phyloP scores from a whole-genome alignment of 2,797 vertebrate genomes.

The Bovichtus variegatus region DNA sequence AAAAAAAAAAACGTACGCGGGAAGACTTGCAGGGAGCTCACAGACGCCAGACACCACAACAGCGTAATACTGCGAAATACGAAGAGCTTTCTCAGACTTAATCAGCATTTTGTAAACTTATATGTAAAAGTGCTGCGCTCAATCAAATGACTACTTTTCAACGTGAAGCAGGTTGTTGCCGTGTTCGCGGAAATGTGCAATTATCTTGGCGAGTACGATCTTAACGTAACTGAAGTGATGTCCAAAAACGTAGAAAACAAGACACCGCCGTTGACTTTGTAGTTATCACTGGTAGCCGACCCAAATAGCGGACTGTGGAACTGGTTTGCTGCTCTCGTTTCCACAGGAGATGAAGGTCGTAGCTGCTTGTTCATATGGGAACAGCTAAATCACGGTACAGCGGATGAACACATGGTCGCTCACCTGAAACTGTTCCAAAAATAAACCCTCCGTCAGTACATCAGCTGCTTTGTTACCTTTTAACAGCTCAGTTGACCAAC shows the following conservation, averaged over 20 bases:
- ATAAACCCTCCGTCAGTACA: conserved; percentile 37
- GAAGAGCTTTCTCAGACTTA: too few relatives aligned
- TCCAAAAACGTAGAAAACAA: background rate
- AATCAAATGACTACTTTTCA: background rate
- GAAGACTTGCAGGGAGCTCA: too few relatives aligned
- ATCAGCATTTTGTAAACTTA: too few relatives aligned
- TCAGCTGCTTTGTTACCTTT: conserved; percentile 48
- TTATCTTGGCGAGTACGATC: background rate
- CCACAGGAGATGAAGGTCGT: background rate
- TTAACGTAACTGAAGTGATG: background rate
- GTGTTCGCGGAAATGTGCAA: background rate
- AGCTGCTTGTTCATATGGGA: conserved; percentile 6
- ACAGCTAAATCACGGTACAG: conserved; percentile 42
- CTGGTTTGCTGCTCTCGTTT: conserved; percentile 3
- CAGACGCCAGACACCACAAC: too few relatives aligned
- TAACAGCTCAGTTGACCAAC: conserved; percentile 38
- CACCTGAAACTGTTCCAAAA: conserved; percentile 62
- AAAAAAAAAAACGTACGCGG: too few relatives aligned
- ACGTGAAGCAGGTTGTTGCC: fast-evolving
- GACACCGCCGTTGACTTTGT: background rate
- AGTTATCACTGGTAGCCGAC: background rate
- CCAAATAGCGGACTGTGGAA: background rate
- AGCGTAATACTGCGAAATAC: too few relatives aligned
- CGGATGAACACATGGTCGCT: conserved; percentile 37
- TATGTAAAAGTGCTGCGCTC: too few relatives aligned